Evolutionary conservation across 1,140 invertebrate genomes (phyloP).

Genomic region (Tetramorium parvispinum): DNA sequence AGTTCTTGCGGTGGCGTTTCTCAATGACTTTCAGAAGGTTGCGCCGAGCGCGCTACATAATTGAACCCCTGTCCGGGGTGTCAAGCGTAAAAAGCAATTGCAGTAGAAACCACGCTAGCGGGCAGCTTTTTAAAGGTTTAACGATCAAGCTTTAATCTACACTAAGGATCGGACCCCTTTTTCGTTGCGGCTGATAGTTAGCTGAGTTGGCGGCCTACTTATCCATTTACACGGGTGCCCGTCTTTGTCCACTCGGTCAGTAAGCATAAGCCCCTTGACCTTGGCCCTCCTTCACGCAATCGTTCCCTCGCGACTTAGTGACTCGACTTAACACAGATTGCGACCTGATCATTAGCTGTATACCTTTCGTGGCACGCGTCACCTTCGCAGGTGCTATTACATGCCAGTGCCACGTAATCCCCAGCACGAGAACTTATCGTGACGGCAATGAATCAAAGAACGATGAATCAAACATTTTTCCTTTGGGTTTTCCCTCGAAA

Average conservation of each 20-base stretch:
- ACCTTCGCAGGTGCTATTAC: constrained; percentile 58
- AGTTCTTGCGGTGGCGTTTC: neutral
- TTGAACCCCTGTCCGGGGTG: neutral
- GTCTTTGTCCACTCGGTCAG: constrained; percentile 58
- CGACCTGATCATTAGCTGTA: constrained; percentile 79
- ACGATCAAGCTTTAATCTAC: constrained; percentile 45
- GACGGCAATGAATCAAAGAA: neutral
- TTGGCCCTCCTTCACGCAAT: constrained; percentile 85
- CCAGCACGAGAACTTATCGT: constrained; percentile 32
- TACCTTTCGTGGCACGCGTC: constrained; percentile 63
- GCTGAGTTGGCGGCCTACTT: constrained; percentile 72
- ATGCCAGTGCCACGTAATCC: constrained; percentile 61
- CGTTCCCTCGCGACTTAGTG: constrained; percentile 58
- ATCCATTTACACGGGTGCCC: constrained; percentile 30
- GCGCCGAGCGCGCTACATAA: neutral
- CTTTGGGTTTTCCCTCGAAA: neutral
- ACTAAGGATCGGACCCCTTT: constrained; percentile 62
- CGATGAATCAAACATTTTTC: constrained; percentile 28
- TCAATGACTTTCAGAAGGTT: constrained; percentile 7
- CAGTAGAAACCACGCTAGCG: neutral
- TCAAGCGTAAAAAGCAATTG: neutral
- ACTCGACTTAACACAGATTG: constrained; percentile 78
- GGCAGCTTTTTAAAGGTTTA: constrained; percentile 14
- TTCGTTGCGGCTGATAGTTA: constrained; percentile 64
- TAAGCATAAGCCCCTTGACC: constrained; percentile 80